Evolutionary conservation across 2,113 vertebrate species (phyloP).

Genomic region (Martes martes): DNA sequence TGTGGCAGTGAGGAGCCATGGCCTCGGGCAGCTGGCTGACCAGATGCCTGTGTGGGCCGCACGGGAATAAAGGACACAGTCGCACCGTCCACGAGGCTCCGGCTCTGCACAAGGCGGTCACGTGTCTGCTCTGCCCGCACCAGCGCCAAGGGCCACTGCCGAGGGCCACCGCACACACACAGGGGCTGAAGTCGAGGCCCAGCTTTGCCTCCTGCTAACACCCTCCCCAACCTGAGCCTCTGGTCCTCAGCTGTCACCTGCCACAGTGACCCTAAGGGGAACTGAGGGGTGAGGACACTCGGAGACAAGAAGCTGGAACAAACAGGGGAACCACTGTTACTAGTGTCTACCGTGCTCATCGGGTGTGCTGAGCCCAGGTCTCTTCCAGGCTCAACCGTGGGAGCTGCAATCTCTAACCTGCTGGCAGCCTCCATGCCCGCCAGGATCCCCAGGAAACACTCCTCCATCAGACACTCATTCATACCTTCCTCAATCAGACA

Average conservation of each 20-base stretch:
- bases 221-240: background rate
- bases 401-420: background rate
- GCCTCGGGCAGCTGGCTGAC: rapidly evolving
- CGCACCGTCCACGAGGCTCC: rapidly evolving
- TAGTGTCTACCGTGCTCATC: rapidly evolving
- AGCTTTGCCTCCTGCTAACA: rapidly evolving
- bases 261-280: too few species aligned
- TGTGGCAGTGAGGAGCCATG: background rate
- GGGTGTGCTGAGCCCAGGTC: rapidly evolving
- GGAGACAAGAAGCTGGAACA: too few species aligned
- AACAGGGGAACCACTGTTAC: rapidly evolving
- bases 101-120: rapidly evolving
- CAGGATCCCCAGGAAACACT: background rate
- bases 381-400: background rate
- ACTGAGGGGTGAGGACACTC: background rate
- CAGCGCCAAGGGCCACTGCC: background rate
- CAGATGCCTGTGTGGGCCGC: rapidly evolving
- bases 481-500: background rate
- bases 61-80: rapidly evolving
- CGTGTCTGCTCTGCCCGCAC: rapidly evolving
- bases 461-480: background rate
- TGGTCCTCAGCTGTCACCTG: background rate
- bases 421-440: background rate
- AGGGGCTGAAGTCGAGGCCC: background rate
- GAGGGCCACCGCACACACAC: background rate